Conservation (phyloP, 1,140 invertebrate genomes). For the Papilio machaon region DNA sequence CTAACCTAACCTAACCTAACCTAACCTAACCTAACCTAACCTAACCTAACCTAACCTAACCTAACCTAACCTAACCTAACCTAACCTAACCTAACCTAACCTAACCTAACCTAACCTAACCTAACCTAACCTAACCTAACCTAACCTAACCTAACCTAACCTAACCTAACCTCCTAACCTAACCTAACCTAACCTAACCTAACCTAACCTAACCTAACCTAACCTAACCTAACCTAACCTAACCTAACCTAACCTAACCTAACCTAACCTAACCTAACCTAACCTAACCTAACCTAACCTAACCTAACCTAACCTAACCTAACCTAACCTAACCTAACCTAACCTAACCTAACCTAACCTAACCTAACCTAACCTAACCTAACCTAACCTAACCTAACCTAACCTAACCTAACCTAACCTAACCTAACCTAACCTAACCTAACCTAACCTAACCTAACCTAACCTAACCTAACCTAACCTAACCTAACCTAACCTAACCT, state of each 20-base stretch:
- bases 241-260: conserved; percentile 44
- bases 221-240: conserved; percentile 17
- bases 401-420: conserved; percentile 46
- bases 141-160: conserved; percentile 47
- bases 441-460: conserved; percentile 40
- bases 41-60: conserved; percentile 49
- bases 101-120: conserved; percentile 46
- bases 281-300: conserved; percentile 49
- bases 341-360: conserved; percentile 50
- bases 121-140: conserved; percentile 44
- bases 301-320: conserved; percentile 48
- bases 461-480: conserved; percentile 40
- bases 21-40: conserved; percentile 46
- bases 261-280: conserved; percentile 45
- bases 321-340: conserved; percentile 51
- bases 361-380: conserved; percentile 51
- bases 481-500: conserved; percentile 50
- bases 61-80: conserved; percentile 49
- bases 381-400: conserved; percentile 43
- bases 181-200: conserved; percentile 42
- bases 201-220: conserved; percentile 44
- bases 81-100: conserved; percentile 51
- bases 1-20: conserved; percentile 39
- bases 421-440: conserved; percentile 43
- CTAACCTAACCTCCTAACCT: no score